Base-by-base conservation (phyloP, 2,888 invertebrate genomes). In the Dryadula phaetusa region DNA sequence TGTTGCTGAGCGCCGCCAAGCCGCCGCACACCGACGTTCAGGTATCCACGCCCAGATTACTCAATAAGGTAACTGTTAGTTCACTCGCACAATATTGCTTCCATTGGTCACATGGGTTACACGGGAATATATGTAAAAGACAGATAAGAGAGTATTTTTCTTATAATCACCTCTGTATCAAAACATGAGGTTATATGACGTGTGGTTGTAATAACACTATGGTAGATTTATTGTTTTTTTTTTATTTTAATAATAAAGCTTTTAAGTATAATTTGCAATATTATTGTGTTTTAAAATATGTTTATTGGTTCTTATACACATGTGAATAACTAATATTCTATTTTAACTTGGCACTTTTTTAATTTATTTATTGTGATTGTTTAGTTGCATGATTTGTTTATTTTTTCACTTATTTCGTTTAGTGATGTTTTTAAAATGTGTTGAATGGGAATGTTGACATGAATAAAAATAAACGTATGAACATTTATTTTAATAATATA, bases 1-100 rank as follows among this genome's bases (percentile, higher is more conserved):
- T 89, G 54, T 82, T 92, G 18, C 82, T 91, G 56, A 85, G 83
- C 76, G 80, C 87, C 67, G 77, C 84, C 64, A 88, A 90, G 78
- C 85, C 90, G 56, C 71, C 89, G 74, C 91, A 85, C 86, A 77
- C 90, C 75, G 92, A 92, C 83, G 92, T 91, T 85, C 92, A 92
- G 92, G 92, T 92, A 91, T 91, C 92, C 81, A 83, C 88, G 88
- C 87, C 92, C 88, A 90, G 86, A 87, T 88, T 92, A 91, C 88
- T 90, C 89, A 84, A 89, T 90, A 89, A 92, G 92, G 92, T 92
- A 92, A 92, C 84, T 83, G 83, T 86, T 86, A 81, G 85, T 85
- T 81, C 80, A 77, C 77, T 64, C 61, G 53, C 78, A 62, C 78
- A 72, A 77, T 64, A 68, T 87, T 83, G 87, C 87, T 89, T 88